Evolutionary conservation across 1,140 invertebrate genomes (phyloP).

Genomic region (Calliphora vicina): DNA sequence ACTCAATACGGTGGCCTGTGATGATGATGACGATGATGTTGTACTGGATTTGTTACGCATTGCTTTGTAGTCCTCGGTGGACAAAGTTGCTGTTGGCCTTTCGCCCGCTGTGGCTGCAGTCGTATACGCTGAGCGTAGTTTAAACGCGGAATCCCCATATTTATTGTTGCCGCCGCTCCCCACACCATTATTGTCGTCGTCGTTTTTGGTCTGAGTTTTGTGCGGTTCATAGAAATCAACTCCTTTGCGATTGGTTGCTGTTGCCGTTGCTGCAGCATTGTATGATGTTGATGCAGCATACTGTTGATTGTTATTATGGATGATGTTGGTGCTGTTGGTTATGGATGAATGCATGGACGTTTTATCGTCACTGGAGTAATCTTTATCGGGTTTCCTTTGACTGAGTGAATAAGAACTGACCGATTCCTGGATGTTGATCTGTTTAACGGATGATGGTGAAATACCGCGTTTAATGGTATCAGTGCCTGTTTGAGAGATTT

Average conservation of each 20-base stretch:
- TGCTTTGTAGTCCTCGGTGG: slow-evolving; percentile 55
- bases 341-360: not conserved
- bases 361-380: not conserved
- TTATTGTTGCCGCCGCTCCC: slow-evolving; percentile 29
- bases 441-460: slow-evolving; percentile 59
- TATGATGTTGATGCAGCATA: slow-evolving; percentile 32
- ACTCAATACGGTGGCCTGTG: slow-evolving; percentile 59
- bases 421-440: slow-evolving; percentile 58
- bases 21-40: slow-evolving; percentile 59
- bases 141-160: slow-evolving; percentile 43
- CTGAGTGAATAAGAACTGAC: slow-evolving; percentile 56
- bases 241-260: slow-evolving; percentile 44
- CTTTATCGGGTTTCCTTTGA: slow-evolving; percentile 36
- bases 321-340: not conserved
- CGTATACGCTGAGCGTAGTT: slow-evolving; percentile 24
- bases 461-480: slow-evolving; percentile 63
- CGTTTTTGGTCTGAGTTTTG: slow-evolving; percentile 50
- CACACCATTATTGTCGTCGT: slow-evolving; percentile 36
- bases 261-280: slow-evolving; percentile 45
- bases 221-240: slow-evolving; percentile 59
- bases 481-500: slow-evolving; percentile 48
- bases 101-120: not conserved
- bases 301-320: slow-evolving; percentile 2
- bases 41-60: slow-evolving; percentile 60
- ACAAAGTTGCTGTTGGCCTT: slow-evolving; percentile 28